A percentile compares a stretch with the other conserved stretches of the same genome.
Evolutionary conservation across 1,140 invertebrate genomes (phyloP).

Genomic region (Leptinotarsa defecta): DNA sequence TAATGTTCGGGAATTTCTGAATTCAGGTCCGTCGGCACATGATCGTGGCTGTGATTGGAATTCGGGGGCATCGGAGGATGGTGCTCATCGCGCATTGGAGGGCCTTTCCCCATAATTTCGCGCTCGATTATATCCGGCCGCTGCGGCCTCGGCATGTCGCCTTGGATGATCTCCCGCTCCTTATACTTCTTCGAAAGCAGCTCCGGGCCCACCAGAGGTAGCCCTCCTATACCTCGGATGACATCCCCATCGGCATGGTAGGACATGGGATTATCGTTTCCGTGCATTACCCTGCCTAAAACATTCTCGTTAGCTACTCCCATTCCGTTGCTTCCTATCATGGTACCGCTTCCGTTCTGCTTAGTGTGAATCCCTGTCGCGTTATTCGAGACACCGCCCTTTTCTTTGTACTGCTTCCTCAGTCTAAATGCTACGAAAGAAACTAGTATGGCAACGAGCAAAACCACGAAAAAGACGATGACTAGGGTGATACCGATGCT

Average conservation of each 20-base stretch:
- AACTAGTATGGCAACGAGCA: conserved; percentile 84
- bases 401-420: conserved; percentile 83
- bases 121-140: conserved; percentile 91
- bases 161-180: conserved; percentile 75
- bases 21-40: conserved; percentile 69
- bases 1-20: conserved; percentile 93
- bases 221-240: conserved; percentile 66
- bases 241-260: conserved; percentile 71
- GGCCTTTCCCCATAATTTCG: conserved; percentile 81
- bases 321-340: conserved; percentile 62
- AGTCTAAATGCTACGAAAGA: conserved; percentile 89
- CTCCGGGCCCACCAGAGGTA: conserved; percentile 77
- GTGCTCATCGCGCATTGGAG: conserved; percentile 75
- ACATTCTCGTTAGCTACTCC: conserved; percentile 62
- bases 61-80: conserved; percentile 72
- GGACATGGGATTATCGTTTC: conserved; percentile 63
- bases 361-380: conserved; percentile 66
- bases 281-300: conserved; percentile 61
- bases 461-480: conserved; percentile 90
- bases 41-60: conserved; percentile 69
- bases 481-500: conserved; percentile 90
- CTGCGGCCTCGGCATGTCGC: conserved; percentile 72
- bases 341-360: conserved; percentile 65
- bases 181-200: conserved; percentile 86
- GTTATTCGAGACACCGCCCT: conserved; percentile 65